phyloP scores from a whole-genome alignment of 1,140 invertebrate genomes.

The Musca vetustissima region DNA sequence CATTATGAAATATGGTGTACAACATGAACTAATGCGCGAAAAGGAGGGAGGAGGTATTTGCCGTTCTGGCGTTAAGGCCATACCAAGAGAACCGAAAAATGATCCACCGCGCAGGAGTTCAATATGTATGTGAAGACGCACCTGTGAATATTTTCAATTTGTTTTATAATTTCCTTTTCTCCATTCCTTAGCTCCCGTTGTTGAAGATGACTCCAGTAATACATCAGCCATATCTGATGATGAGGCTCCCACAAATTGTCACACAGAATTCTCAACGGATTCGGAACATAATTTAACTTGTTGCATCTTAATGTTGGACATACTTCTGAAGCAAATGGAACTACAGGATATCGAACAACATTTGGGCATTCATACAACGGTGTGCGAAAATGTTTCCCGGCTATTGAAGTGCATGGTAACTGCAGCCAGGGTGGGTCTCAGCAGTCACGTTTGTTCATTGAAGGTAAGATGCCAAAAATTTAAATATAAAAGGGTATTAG shows the following conservation, averaged over 20 bases:
- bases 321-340: slow-evolving; percentile 95
- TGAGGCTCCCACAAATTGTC: slow-evolving; percentile 63
- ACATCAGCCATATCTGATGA: slow-evolving; percentile 74
- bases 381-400: slow-evolving; percentile 74
- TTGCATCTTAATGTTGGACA: slow-evolving; percentile 95
- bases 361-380: slow-evolving; percentile 73
- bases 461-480: slow-evolving; percentile 45
- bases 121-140: slow-evolving; percentile 60
- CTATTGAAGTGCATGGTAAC: slow-evolving; percentile 82
- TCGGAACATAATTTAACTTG: slow-evolving; percentile 82
- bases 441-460: slow-evolving; percentile 68
- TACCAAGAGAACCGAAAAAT: slow-evolving; percentile 48
- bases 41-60: slow-evolving; percentile 52
- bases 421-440: slow-evolving; percentile 67
- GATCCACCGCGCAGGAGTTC: slow-evolving; percentile 56
- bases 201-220: slow-evolving; percentile 70
- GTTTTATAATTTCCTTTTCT: slow-evolving; percentile 3
- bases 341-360: slow-evolving; percentile 88
- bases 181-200: slow-evolving; percentile 60
- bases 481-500: too few species aligned
- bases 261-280: slow-evolving; percentile 65
- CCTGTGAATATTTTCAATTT: too few species aligned
- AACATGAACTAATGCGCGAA: slow-evolving; percentile 56
- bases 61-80: slow-evolving; percentile 45
- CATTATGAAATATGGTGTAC: slow-evolving; percentile 63